These are phyloP conservation scores for Sander lucioperca DNA, from an alignment of 2,113 vertebrate genomes.

Conservation along the genomic window DNA sequence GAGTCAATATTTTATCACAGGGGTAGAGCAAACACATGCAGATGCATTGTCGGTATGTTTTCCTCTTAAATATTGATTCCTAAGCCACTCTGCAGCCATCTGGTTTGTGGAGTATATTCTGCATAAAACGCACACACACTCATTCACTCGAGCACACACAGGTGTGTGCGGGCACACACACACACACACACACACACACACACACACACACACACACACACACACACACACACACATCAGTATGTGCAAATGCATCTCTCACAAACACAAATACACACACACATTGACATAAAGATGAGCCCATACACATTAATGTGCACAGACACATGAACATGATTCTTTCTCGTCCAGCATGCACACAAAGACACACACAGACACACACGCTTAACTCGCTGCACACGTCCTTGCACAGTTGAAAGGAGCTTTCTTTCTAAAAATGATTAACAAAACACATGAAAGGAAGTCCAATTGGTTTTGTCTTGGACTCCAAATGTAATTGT, in stretches of 20 bases:
- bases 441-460: slow-evolving; percentile 42
- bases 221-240: neutral
- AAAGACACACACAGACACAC: slow-evolving; percentile 23
- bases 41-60: slow-evolving; percentile 79
- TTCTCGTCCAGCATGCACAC: slow-evolving; percentile 10
- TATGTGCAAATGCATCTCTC: no score
- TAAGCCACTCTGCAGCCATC: slow-evolving; percentile 74
- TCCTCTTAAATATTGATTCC: slow-evolving; percentile 82
- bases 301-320: neutral
- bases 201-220: slow-evolving; percentile 4
- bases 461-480: slow-evolving; percentile 45
- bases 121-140: slow-evolving; percentile 40
- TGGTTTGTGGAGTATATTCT: slow-evolving; percentile 73
- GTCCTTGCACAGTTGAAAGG: slow-evolving; percentile 26
- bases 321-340: neutral
- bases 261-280: slow-evolving; percentile 28
- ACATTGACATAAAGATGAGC: slow-evolving; percentile 5
- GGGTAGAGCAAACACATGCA: slow-evolving; percentile 79
- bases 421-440: slow-evolving; percentile 38
- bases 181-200: neutral
- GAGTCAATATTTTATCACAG: slow-evolving; percentile 84
- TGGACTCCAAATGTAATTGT: slow-evolving; percentile 45
- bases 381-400: slow-evolving; percentile 16
- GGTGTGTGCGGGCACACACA: neutral
- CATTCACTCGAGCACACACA: neutral